Conservation (phyloP, 2,113 vertebrate genomes). For the Ammodytes marinus region DNA sequence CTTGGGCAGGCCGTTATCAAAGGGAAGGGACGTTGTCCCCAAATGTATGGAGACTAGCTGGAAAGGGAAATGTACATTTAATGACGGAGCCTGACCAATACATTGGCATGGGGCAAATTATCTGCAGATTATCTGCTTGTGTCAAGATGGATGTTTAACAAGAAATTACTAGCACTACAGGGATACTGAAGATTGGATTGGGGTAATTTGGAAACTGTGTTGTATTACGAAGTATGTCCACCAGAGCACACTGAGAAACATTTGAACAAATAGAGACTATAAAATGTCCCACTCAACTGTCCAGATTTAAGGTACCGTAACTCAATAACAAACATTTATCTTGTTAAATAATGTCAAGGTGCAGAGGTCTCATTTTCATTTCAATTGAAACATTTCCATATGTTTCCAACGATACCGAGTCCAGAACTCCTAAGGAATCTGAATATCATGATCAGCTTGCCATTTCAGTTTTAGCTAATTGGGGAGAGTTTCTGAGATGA, state of each 20-base stretch:
- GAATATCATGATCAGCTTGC: constrained; percentile 9
- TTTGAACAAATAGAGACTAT: background rate
- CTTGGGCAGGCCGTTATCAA: background rate
- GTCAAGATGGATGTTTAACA: background rate
- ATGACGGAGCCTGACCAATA: constrained; percentile 3
- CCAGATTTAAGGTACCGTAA: background rate
- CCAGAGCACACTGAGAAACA: background rate
- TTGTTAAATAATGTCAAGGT: constrained; percentile 27
- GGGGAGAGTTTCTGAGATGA: background rate
- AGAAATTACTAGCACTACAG: background rate
- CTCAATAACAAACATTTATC: background rate
- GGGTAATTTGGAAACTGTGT: constrained; percentile 13
- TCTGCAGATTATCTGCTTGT: background rate
- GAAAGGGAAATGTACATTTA: constrained; percentile 3
- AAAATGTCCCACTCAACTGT: background rate
- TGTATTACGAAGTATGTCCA: background rate
- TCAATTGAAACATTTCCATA: constrained; percentile 5
- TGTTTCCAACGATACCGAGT: constrained; percentile 7
- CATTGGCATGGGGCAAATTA: background rate
- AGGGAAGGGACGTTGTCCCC: background rate
- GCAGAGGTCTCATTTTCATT: constrained; percentile 2
- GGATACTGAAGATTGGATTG: background rate
- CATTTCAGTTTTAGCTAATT: background rate
- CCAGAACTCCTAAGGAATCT: constrained; percentile 6
- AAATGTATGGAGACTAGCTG: background rate